Conservation (phyloP, 1,140 invertebrate genomes). For the Thereuonema tuberculata region DNA sequence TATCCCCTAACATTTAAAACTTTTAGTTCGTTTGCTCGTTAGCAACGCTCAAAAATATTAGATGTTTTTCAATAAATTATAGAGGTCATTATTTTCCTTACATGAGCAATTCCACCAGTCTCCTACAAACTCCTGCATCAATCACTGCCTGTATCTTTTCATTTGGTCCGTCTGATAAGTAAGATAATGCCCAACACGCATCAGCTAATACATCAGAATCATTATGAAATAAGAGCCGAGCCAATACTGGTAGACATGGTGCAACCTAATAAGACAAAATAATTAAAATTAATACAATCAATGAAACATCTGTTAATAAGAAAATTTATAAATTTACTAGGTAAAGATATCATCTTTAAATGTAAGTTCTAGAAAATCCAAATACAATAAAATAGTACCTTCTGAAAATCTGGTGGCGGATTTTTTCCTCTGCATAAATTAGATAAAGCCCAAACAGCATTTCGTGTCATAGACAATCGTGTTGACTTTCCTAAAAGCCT, state of each 20-base stretch:
- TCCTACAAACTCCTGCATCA: constrained; percentile 83
- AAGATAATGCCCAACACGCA: constrained; percentile 89
- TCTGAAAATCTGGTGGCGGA: constrained; percentile 83
- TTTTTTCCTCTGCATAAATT: constrained; percentile 94
- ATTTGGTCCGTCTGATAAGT: constrained; percentile 91
- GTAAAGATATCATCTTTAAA: constrained; percentile 22
- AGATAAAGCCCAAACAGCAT: constrained; percentile 95
- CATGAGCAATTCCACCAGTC: constrained; percentile 87
- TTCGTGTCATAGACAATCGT: constrained; percentile 80
- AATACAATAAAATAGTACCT: constrained; percentile 39
- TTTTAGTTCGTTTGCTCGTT: too few species aligned
- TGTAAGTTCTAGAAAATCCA: background rate
- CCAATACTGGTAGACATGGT: constrained; percentile 68
- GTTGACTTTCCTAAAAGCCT: constrained; percentile 68
- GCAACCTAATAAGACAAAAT: constrained; percentile 32
- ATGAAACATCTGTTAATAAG: too few species aligned
- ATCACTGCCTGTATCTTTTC: constrained; percentile 97
- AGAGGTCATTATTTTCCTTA: too few species aligned
- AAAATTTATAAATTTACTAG: too few species aligned
- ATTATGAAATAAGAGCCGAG: constrained; percentile 69
- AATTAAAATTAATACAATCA: background rate
- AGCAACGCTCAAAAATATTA: background rate
- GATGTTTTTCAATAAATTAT: background rate
- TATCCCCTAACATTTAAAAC: too few species aligned
- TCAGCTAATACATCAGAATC: constrained; percentile 88